Conservation (phyloP, 1,140 invertebrate species). For the Caenorhabditis inopinata region DNA sequence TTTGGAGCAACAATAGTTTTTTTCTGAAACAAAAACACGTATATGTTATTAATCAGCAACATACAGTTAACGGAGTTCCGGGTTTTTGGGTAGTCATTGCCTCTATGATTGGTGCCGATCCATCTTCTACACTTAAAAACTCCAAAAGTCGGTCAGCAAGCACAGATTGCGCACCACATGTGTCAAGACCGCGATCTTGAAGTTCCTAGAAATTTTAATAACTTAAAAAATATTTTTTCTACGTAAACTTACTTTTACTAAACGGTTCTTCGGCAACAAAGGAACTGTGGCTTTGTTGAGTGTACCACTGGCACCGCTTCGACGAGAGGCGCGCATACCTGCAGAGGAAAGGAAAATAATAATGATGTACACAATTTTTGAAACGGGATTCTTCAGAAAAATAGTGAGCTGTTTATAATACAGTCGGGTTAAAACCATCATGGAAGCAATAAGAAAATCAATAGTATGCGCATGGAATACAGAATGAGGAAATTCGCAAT, state of each 20-base stretch:
- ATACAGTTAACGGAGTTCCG: too few relatives aligned
- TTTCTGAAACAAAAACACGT: background rate
- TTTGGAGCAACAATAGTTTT: background rate
- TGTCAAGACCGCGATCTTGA: background rate
- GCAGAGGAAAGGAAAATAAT: background rate
- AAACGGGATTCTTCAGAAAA: too few relatives aligned
- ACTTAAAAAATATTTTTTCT: too few relatives aligned
- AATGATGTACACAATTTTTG: too few relatives aligned
- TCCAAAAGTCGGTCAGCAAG: background rate
- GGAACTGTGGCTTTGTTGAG: constrained; percentile 10
- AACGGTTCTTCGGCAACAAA: background rate
- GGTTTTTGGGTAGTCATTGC: too few relatives aligned
- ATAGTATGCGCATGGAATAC: too few relatives aligned
- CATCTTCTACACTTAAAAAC: background rate
- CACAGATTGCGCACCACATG: background rate
- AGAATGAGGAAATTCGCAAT: too few relatives aligned
- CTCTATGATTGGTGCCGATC: background rate
- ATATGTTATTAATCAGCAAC: too few relatives aligned
- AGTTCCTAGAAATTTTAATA: background rate
- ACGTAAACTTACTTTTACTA: background rate
- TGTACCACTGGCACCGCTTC: constrained; percentile 3
- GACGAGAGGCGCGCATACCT: constrained; percentile 22
- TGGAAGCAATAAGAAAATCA: too few relatives aligned
- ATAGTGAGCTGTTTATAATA: too few relatives aligned
- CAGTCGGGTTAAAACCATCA: too few relatives aligned